These are phyloP conservation scores for Hippasteria phrygiana DNA, from an alignment of 53 echinoderm and acorn worm genomes.

Conservation along the genomic window DNA sequence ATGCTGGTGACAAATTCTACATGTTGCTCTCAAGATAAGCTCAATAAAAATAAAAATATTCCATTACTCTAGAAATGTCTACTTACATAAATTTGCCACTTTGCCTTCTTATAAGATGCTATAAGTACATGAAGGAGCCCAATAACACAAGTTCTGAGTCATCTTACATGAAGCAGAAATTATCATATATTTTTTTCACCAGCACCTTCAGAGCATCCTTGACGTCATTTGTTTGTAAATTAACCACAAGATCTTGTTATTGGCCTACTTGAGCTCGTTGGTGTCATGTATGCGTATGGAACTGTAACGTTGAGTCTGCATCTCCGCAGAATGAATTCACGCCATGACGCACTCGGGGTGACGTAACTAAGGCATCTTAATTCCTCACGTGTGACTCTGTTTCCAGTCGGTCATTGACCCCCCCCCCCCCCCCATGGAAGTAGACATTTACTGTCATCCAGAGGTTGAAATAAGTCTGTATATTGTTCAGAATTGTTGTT, in stretches of 20 bases:
- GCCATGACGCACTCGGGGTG: background rate
- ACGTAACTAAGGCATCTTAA: background rate
- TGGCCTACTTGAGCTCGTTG: background rate
- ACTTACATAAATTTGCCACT: no score
- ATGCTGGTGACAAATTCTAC: no score
- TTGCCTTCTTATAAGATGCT: no score
- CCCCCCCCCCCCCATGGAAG: no score
- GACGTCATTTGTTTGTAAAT: constrained; percentile 33
- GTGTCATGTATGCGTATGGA: background rate
- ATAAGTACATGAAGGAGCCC: no score
- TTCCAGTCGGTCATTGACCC: background rate
- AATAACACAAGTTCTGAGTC: background rate
- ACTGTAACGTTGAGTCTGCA: background rate
- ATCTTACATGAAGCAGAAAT: background rate
- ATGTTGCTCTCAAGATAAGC: no score
- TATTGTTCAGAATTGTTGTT: no score
- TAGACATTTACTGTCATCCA: no score
- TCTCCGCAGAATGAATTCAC: background rate
- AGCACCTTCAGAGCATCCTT: background rate
- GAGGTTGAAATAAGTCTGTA: no score
- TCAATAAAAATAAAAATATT: no score
- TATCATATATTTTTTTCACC: background rate
- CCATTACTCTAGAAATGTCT: no score
- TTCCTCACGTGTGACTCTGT: background rate
- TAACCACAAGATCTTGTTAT: background rate